A percentile compares a stretch with the other conserved stretches of the same genome.
Conservation (phyloP, 2,797 vertebrate genomes). For the Ataeniobius toweri region DNA sequence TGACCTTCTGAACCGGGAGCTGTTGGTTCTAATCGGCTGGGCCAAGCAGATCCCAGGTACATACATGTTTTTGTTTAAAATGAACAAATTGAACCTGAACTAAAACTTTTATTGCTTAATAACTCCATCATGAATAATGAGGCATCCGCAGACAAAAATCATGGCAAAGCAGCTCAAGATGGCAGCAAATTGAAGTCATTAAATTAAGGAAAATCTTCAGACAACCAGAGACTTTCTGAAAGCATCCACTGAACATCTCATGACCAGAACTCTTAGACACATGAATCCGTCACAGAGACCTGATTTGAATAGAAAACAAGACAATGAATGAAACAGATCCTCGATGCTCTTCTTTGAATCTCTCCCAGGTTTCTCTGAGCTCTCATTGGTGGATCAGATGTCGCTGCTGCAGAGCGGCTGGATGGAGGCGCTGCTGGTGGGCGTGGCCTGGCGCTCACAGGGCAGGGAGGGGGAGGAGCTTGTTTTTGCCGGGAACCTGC, state of each 20-base stretch:
- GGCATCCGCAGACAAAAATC: neutral
- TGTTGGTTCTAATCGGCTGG: slow-evolving; percentile 82
- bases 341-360: neutral
- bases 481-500: slow-evolving; percentile 73
- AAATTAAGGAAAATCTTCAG: neutral
- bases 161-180: neutral
- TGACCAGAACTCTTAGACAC: too few relatives aligned
- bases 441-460: slow-evolving; percentile 76
- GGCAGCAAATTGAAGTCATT: neutral
- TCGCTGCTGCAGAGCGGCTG: slow-evolving; percentile 79
- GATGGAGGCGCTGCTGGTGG: slow-evolving; percentile 79
- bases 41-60: slow-evolving; percentile 83
- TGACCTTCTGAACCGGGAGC: slow-evolving; percentile 81
- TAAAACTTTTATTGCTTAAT: too few relatives aligned
- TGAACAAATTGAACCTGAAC: neutral
- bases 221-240: too few relatives aligned
- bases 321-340: too few relatives aligned
- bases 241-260: too few relatives aligned
- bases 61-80: neutral
- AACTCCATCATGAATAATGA: neutral
- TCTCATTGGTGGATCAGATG: slow-evolving; percentile 82
- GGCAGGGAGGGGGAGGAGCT: slow-evolving; percentile 56
- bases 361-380: slow-evolving; percentile 68
- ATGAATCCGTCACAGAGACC: too few relatives aligned
- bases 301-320: neutral